Evolutionary conservation across 2,113 vertebrate genomes (phyloP), one percentile per base, ranked within the genome.

Genomic region (Lepisosteus oculatus): DNA sequence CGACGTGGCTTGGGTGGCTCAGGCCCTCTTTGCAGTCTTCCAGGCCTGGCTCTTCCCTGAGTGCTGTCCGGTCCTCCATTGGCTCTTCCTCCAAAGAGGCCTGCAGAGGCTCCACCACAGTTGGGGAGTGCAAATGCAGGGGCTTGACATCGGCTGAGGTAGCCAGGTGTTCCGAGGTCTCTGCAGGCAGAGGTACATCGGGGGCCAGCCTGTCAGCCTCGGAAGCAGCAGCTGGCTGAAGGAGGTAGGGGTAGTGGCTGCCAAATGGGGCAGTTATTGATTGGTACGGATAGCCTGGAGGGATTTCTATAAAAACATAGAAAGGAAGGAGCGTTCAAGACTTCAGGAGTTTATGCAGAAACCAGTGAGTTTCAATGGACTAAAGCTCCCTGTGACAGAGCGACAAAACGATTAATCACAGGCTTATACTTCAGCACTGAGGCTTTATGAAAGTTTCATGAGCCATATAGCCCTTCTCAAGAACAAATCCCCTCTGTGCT

Each of bases 221-320:
- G 0, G 93, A 77, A 0, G 86, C 92, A 0, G 93, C 72, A 0
- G 93, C 80, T 11, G 94, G 87, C 78, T 95, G 93, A 8, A 94
- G 85, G 80, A 94, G 93, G 88, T 94, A 97, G 0, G 95, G 89
- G 77, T 94, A 95, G 68, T 93, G 88, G 73, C 94, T 91, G 81
- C 93, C 88, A 0, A 94, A 97, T 5, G 95, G 93, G 0, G 93
- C 88, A 0, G 94, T 91, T 77, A 97, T 82, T 42, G 96, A 92
- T 74, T 93, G 95, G 80, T 96, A 97, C 0, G 95, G 90, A 77
- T 95, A 99, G 78, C 93, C 90, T 0, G 93, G 86, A 3, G 94
- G 90, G n/a, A 95, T 87, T 67, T 97, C 97, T 99, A 86, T 68
- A 81, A 84, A 78, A 74, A 78, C 67, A 41, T 61, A 15, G 9